Percentiles rank a stretch among this genome's conserved stretches.
Conservation (phyloP, 2,113 vertebrate species). For the Lontra canadensis region DNA sequence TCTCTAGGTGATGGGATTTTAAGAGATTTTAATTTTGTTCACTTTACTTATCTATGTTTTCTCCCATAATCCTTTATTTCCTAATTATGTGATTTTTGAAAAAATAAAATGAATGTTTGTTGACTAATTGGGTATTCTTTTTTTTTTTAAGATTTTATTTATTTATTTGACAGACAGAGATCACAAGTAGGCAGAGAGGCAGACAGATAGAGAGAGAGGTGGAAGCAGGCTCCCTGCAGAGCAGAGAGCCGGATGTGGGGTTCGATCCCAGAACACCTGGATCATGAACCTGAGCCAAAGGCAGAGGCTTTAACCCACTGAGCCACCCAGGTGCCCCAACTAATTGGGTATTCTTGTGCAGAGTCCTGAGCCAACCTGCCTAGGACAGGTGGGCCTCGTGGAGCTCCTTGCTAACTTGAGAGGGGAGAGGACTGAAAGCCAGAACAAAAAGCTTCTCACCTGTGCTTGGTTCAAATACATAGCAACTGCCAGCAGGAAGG, state of each 20-base stretch:
- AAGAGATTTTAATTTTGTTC: conserved; percentile 21
- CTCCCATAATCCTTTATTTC: not conserved
- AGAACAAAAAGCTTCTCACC: not conserved
- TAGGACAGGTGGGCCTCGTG: not conserved
- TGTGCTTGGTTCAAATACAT: not conserved
- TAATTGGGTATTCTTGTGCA: not conserved
- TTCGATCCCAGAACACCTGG: no score
- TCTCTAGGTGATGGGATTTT: not conserved
- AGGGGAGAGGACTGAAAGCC: not conserved
- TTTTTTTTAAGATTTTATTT: no score
- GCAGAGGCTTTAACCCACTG: no score
- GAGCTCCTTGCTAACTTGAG: not conserved
- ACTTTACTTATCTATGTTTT: conserved; percentile 37
- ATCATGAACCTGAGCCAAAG: no score
- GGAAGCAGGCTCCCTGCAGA: no score
- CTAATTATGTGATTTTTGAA: conserved; percentile 15
- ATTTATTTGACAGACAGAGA: no score
- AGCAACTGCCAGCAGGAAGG: not conserved
- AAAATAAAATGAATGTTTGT: conserved; percentile 22
- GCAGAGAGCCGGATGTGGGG: no score
- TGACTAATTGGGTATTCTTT: not conserved
- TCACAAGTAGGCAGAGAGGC: no score
- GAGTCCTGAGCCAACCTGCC: not conserved
- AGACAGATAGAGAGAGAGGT: no score
- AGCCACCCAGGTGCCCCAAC: no score